Conservation (phyloP, 2,888 invertebrate species). For the Limnephilus lunatus region DNA sequence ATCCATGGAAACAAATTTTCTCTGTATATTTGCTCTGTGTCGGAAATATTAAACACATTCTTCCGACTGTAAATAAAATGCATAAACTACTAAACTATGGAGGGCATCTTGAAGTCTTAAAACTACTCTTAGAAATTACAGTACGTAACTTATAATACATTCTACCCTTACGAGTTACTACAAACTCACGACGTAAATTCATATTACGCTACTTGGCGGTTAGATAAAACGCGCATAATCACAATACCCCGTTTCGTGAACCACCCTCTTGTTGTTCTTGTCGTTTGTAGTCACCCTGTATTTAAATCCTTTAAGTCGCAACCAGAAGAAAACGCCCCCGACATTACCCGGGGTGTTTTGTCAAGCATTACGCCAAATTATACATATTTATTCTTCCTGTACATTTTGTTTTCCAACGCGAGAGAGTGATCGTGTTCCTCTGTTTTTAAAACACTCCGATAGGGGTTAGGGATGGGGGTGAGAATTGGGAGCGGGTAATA, state of each 20-base stretch:
- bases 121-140: background rate
- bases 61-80: background rate
- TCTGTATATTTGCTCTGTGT: background rate
- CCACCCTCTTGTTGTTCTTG: background rate
- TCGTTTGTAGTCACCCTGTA: background rate
- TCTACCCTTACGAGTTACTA: background rate
- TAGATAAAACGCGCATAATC: slow-evolving; percentile 2
- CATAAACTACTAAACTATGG: background rate
- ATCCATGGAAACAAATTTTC: background rate
- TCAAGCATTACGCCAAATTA: background rate
- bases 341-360: slow-evolving; percentile 2
- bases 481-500: background rate
- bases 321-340: background rate
- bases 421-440: background rate
- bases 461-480: background rate
- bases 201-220: background rate
- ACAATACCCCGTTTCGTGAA: background rate
- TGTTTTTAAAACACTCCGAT: background rate
- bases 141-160: background rate
- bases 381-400: background rate
- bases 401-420: background rate
- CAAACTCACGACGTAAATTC: background rate
- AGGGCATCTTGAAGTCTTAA: background rate
- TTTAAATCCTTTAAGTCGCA: background rate
- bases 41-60: background rate